Conservation (phyloP, 2,888 invertebrate genomes). For the Leptinotarsa rubiginosa region DNA sequence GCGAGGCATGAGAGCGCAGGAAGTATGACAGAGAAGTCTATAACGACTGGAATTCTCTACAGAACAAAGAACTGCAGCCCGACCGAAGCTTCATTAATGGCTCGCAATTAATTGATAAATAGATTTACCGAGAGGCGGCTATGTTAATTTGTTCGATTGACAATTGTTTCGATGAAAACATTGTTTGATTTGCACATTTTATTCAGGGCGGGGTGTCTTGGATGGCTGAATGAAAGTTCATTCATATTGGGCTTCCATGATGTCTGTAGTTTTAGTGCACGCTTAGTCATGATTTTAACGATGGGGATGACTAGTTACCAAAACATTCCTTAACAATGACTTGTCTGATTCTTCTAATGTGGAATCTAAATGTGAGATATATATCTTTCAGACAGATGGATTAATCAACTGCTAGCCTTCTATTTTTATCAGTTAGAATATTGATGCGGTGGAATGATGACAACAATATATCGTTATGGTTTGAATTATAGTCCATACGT, state of each 20-base stretch:
- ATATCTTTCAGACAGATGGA: no score
- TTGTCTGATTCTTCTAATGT: neutral
- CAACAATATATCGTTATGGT: neutral
- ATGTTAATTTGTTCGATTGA: constrained; percentile 27
- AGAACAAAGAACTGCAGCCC: constrained; percentile 48
- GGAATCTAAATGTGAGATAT: neutral
- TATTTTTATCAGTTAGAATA: no score
- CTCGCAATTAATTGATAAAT: constrained; percentile 33
- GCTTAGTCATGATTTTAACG: constrained; percentile 5
- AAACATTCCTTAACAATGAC: neutral
- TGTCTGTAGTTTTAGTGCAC: constrained; percentile 2
- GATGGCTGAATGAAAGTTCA: neutral
- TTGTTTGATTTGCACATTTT: neutral
- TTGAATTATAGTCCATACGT: no score
- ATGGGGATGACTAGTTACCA: neutral
- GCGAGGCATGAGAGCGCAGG: constrained; percentile 58
- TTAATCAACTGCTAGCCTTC: no score
- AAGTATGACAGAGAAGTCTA: constrained; percentile 56
- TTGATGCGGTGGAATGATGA: neutral
- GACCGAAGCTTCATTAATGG: constrained; percentile 31
- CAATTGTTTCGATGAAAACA: constrained; percentile 19
- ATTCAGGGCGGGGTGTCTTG: neutral
- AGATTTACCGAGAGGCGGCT: constrained; percentile 8
- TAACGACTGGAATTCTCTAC: constrained; percentile 37
- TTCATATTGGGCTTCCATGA: neutral